Evolutionary conservation across 2,888 invertebrate genomes (phyloP), one percentile per base, ranked within the genome.

Genomic region (Icerya purchasi): DNA sequence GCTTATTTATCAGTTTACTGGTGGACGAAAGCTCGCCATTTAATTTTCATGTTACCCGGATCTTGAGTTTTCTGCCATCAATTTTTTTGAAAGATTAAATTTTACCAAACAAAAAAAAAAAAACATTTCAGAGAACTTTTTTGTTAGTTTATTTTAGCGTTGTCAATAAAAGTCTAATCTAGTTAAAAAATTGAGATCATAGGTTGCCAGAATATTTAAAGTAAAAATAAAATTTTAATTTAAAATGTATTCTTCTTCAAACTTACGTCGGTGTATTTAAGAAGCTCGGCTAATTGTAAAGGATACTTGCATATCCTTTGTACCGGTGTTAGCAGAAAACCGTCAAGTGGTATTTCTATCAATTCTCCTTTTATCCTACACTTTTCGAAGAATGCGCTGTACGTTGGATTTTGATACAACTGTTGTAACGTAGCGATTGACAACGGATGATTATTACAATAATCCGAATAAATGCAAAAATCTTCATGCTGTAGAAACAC

Each of bases 281-380:
- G 76, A 62, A 90, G 75, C 72, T 90, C 88, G 23, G 82, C 83
- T 65, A 90, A 73, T 69, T 89, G 89, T 57, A 90, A 76, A 14
- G 88, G 89, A 72, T 90, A 90, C 69, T 89, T 86, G 73, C 89
- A 90, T 67, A 90, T 88, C 71, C 87, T 80, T 72, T 90, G 89
- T 59, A 90, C 85, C 0, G 89, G 89, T 14, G 87, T 86, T 56
- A 90, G 72, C 55, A 90, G 74, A 72, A 89, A 89, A 25, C 88
- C 88, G 66, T 89, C 87, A 53, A 90, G 73, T 14, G 87, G 84
- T 53, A 90, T 81, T 70, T 87, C 86, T 58, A 86, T 85, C 68
- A 90, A 78, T 63, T 85, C 83, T 65, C 86, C 80, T 70, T 86
- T 78, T 62, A 86, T 74, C 25, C 89, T 78, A 69, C 88, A 89